A percentile compares a stretch with the other conserved stretches of the same genome.
phyloP scores from a whole-genome alignment of 2,113 vertebrate genomes.

The Ploceus nigricollis region DNA sequence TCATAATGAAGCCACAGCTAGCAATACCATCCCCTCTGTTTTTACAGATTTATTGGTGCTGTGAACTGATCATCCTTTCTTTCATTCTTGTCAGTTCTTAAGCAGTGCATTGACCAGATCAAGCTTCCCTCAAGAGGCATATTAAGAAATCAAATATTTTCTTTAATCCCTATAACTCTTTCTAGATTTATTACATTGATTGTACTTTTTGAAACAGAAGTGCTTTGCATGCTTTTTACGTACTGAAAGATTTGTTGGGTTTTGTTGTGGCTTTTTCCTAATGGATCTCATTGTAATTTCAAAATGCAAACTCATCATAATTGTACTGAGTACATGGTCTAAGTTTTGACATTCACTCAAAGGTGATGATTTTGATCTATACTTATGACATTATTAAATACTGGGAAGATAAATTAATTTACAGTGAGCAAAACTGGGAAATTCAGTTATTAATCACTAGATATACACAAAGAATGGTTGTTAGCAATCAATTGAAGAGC shows the following conservation, averaged over 20 bases:
- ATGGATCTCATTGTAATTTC: not conserved
- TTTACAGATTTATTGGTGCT: not conserved
- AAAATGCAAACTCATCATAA: not conserved
- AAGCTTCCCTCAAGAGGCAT: not conserved
- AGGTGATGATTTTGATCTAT: not conserved
- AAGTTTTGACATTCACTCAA: not conserved
- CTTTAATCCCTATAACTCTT: not conserved
- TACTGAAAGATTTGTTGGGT: not conserved
- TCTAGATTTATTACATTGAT: not conserved
- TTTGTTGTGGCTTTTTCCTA: not conserved
- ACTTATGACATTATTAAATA: not conserved
- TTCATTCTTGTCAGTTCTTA: not conserved
- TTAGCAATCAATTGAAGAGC: not conserved
- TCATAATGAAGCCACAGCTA: not conserved
- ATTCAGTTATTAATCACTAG: not conserved
- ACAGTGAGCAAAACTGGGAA: not conserved
- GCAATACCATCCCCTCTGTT: not conserved
- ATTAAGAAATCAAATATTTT: not conserved
- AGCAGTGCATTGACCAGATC: not conserved
- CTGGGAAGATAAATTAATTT: not conserved
- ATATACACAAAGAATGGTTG: not conserved
- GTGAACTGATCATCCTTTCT: not conserved
- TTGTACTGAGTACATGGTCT: not conserved
- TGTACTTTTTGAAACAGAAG: not conserved
- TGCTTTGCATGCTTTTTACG: not conserved